Percentiles rank a stretch among this genome's conserved stretches.
These are phyloP conservation scores for Malthinus flaveolus DNA, from an alignment of 2,888 invertebrate species.

Conservation along the genomic window DNA sequence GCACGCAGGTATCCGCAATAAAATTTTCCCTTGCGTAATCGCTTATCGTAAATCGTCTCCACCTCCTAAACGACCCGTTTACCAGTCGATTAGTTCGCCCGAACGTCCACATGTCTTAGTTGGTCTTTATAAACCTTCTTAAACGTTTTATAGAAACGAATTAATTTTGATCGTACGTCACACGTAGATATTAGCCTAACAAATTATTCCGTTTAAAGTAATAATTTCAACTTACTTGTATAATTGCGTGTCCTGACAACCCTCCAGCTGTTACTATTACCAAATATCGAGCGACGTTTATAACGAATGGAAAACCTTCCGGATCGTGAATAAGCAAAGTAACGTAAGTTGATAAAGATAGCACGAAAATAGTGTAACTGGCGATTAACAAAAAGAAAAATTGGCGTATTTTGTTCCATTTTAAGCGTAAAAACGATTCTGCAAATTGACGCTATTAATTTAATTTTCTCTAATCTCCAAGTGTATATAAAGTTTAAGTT, in stretches of 20 bases:
- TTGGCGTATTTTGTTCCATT: constrained; percentile 57
- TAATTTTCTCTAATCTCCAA: neutral
- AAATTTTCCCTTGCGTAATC: no score
- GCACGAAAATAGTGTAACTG: constrained; percentile 51
- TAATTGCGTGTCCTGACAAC: constrained; percentile 44
- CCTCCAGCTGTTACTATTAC: constrained; percentile 42
- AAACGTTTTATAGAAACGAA: no score
- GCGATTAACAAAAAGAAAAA: constrained; percentile 55
- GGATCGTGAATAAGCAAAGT: constrained; percentile 38
- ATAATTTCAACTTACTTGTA: constrained; percentile 41
- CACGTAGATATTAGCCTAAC: no score
- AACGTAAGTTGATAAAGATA: constrained; percentile 51
- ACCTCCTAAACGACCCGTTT: no score
- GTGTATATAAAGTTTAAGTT: neutral
- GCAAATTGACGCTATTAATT: constrained; percentile 16
- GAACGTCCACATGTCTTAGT: no score
- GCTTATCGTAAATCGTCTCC: no score
- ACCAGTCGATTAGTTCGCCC: no score
- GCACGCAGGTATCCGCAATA: no score
- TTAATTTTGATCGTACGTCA: no score
- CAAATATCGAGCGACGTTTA: constrained; percentile 40
- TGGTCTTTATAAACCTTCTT: no score
- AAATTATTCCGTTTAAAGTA: no score
- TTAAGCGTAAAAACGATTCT: constrained; percentile 56
- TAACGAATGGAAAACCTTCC: constrained; percentile 29